Base-by-base conservation (phyloP, 2,797 vertebrate genomes). In the Triplophysa bombifrons region DNA sequence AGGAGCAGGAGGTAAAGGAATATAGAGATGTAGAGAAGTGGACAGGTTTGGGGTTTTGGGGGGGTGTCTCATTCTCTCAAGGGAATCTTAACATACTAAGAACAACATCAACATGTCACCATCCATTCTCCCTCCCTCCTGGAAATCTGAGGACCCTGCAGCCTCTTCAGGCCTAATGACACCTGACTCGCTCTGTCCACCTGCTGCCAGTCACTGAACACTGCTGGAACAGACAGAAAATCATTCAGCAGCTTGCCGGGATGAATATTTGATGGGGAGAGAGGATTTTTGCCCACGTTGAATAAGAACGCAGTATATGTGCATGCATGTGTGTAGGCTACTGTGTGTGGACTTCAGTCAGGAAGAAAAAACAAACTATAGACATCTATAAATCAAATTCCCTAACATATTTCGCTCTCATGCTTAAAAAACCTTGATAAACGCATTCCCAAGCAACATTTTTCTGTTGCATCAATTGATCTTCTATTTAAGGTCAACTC, bases 221-320 rank as follows among this genome's bases (percentile, higher is more conserved):
- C 93, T 94, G 98, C 95, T 91, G 95, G 94, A 95, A 95, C 94
- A 97, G 96, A 98, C 96, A 98, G 96, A 96, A 98, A 98, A 98
- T 97, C 96, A 96, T 96, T 98, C 94, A 93, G 94, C 96, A 96
- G 93, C 94, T 94, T 93, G 96, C 94, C 95, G 95, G 95, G 95
- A 96, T 98, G 95, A 98, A 98, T 98, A 95, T 96, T 98, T 97
- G 96, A 98, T 98, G 95, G 95, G 93, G 89, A 90, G 93, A 94
- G 84, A 92, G 94, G 94, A 94, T 92, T 92, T 94, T 93, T 93
- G 92, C 94, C 93, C 93, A 93, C 94, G 94, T 94, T 96, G 96
- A 96, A 97, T 96, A 96, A 96, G 95, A 95, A 93, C 95, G 95
- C 93, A 93, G 94, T 67, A 85, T 82, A 86, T 87, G 87, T 22